Evolutionary conservation across 2,888 invertebrate species (phyloP), one percentile per base, ranked within the genome.

Genomic region (Criorhina ranunculi): DNA sequence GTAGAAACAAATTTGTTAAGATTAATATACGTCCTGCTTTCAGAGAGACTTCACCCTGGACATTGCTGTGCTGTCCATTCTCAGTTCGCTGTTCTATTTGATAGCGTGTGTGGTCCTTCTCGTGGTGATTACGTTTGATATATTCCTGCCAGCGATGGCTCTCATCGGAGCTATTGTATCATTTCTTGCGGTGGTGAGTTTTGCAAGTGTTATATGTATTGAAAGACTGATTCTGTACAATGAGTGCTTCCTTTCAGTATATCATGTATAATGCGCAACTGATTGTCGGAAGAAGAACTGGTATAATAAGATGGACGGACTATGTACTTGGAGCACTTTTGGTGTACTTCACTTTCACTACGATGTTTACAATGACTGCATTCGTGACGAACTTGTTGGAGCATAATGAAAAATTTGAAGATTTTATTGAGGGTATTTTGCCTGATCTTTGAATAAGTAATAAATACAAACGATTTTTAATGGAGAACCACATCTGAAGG

Each of bases 221-320:
- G 31, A 11, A 2, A 33, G 11, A 3, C 11, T 24, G 24, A 24
- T 4, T 24, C n/a, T n/a, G n/a, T 24, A 24, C 24, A 24, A 35
- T 0, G 0, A 5, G 9, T 17, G 37, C 5, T 2, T 46, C 1
- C 12, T 5, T 59, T 40, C 2, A 83, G 83, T 75, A 73, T 31
- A 37, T 42, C 0, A 51, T 79, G 60, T 79, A 73, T 12, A 33
- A 46, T 6, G 53, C 79, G 2, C 83, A 83, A 37, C 1, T 83
- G n/a, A 69, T 83, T 2, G 17, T 19, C 2, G 78, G 78, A 19
- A 11, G 11, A 6, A 42, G 83, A n/a, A 11, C 40, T 15, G 53
- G 46, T 4, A 9, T 37, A 0, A 9, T 83, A 0, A 51, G 73
- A 1, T 78, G 83, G 83, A 78, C 53, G 11, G 83, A 83, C 19